Evolutionary conservation across 2,888 invertebrate genomes (phyloP).

Genomic region (Rhagium mordax): DNA sequence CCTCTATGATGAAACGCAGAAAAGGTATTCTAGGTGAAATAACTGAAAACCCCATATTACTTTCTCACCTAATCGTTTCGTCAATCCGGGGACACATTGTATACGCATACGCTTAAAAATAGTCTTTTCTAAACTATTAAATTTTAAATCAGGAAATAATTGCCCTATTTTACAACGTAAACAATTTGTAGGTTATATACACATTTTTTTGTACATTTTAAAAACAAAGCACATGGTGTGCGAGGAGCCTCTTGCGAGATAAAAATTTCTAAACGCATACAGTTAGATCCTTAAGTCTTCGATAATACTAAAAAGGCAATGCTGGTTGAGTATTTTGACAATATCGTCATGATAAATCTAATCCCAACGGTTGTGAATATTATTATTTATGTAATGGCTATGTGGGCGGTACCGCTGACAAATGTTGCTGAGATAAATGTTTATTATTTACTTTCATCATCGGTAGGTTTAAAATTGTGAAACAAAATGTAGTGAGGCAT

Average conservation of each 20-base stretch:
- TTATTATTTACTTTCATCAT: conserved; percentile 7
- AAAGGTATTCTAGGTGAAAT: conserved; percentile 12
- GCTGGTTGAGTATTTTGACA: conserved; percentile 4
- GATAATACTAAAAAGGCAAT: background rate
- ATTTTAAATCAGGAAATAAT: conserved; percentile 11
- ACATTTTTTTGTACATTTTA: background rate
- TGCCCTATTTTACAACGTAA: conserved; percentile 19
- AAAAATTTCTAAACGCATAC: too few species aligned
- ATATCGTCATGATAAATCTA: background rate
- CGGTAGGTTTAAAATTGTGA: background rate
- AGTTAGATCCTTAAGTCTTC: background rate
- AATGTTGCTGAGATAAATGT: background rate
- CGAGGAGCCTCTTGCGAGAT: too few species aligned
- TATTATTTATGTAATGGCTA: background rate
- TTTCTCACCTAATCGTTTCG: background rate
- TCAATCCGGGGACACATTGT: background rate
- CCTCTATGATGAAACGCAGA: background rate
- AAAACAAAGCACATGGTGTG: conserved; percentile 2
- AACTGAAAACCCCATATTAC: conserved; percentile 9
- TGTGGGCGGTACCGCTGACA: background rate
- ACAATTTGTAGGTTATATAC: conserved; percentile 16
- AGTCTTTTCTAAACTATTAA: background rate
- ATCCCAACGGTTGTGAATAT: background rate
- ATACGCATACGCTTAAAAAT: background rate
- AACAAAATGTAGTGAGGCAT: too few species aligned